A percentile compares a stretch with the other conserved stretches of the same genome.
Conservation (phyloP, 2,888 invertebrate genomes). For the Neoaliturus tenellus region DNA sequence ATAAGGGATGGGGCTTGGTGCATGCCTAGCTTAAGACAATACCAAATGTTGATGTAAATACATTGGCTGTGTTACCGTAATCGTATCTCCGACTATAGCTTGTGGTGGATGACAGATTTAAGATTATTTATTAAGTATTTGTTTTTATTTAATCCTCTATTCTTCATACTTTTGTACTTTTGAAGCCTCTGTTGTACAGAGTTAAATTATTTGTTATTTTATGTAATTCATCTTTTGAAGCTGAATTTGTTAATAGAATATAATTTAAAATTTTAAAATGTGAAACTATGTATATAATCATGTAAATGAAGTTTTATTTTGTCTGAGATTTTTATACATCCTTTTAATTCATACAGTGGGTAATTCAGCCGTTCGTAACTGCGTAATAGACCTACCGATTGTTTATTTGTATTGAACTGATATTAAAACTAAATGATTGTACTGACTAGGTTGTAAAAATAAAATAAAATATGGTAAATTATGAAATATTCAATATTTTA, state of each 20-base stretch:
- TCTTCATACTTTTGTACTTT: background rate
- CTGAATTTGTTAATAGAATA: background rate
- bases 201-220: background rate
- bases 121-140: background rate
- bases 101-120: background rate
- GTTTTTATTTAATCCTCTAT: background rate
- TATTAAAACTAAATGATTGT: background rate
- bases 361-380: background rate
- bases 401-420: background rate
- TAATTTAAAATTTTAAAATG: background rate
- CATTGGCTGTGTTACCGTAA: background rate
- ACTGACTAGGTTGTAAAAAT: conserved; percentile 19
- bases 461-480: background rate
- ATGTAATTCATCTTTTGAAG: background rate
- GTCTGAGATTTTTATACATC: background rate
- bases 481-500: no score
- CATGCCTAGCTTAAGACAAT: conserved; percentile 17
- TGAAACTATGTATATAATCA: background rate
- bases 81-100: background rate
- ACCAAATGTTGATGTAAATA: background rate
- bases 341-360: background rate
- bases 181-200: background rate
- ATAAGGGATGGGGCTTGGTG: conserved; percentile 60
- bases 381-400: no score
- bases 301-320: background rate